Conservation (phyloP, 2,888 invertebrate species). For the Parnassius smintheus region DNA sequence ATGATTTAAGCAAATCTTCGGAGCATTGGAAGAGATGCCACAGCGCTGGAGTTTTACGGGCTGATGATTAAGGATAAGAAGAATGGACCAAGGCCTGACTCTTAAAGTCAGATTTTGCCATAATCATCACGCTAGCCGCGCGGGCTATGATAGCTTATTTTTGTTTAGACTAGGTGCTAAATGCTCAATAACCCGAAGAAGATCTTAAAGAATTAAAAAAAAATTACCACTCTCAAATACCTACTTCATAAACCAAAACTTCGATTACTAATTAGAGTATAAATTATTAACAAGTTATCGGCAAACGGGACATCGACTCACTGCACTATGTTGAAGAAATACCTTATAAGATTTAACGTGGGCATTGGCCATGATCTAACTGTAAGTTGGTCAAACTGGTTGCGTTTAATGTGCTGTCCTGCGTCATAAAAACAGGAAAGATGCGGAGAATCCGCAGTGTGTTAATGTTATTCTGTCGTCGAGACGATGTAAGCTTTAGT, state of each 20-base stretch:
- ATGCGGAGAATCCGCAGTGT: constrained; percentile 23
- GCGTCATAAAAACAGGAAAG: constrained; percentile 12
- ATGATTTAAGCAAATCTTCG: too few relatives aligned
- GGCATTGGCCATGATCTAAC: constrained; percentile 39
- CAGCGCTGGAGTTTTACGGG: too few relatives aligned
- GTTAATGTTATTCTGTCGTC: constrained; percentile 15
- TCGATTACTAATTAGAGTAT: neutral
- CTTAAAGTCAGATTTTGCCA: too few relatives aligned
- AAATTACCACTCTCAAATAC: too few relatives aligned
- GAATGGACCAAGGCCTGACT: too few relatives aligned
- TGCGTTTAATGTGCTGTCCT: constrained; percentile 28
- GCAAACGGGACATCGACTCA: constrained; percentile 11
- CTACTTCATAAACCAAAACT: neutral
- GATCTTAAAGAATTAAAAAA: too few relatives aligned
- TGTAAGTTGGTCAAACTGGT: constrained; percentile 44
- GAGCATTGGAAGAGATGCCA: too few relatives aligned
- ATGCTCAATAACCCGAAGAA: too few relatives aligned
- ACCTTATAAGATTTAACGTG: constrained; percentile 18
- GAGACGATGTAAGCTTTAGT: neutral
- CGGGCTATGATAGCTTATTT: too few relatives aligned
- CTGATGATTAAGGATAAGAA: too few relatives aligned
- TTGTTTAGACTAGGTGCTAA: too few relatives aligned
- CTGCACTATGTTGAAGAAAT: constrained; percentile 5
- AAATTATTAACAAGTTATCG: constrained; percentile 4
- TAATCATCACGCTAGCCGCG: too few relatives aligned